Evolutionary conservation across 2,113 vertebrate genomes (phyloP), one percentile per base, ranked within the genome.

Genomic region (Xyrauchen texanus): DNA sequence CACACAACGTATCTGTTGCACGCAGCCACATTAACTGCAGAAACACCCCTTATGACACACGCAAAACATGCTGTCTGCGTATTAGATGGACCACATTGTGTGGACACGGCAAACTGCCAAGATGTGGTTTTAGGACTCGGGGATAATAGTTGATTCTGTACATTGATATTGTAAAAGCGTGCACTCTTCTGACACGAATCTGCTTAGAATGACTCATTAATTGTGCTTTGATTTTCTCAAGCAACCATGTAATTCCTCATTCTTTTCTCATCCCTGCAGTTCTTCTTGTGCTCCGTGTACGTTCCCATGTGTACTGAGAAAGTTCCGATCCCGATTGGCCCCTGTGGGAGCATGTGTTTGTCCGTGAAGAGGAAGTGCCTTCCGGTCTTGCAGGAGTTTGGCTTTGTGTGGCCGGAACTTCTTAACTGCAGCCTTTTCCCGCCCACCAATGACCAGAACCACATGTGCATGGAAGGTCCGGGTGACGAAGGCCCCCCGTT

Each of bases 241-340:
- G 21, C 21, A 34, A 47, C 21, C 6, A 47, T 49, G 57, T 76
- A 64, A 76, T 52, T n/a, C 10, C 69, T 4, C 68, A 13, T 68
- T 12, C 8, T 44, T 52, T 45, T 44, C 49, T 60, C 51, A 71
- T 64, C 75, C 82, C 53, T 58, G 2, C 7, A 99, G 98, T 99
- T 99, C 89, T 99, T 99, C 91, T 94, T 99, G 80, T 99, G 98
- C 88, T 97, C 97, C 0, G 98, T 99, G 65, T 99, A 98, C 47
- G 97, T 99, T 75, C 98, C 98, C 0, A 98, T 99, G 98, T 99
- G 98, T 92, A 99, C 98, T 0, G 98, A 99, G 92, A 99, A 99
- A 92, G 97, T 99, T 77, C 95, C 97, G 84, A 96, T 97, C 91
- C 96, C 97, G 15, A 99, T 99, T 2, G 98, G 98, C 13, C 97